Evolutionary conservation across 2,113 vertebrate species (phyloP).

Genomic region (Pterocles orientalis): DNA sequence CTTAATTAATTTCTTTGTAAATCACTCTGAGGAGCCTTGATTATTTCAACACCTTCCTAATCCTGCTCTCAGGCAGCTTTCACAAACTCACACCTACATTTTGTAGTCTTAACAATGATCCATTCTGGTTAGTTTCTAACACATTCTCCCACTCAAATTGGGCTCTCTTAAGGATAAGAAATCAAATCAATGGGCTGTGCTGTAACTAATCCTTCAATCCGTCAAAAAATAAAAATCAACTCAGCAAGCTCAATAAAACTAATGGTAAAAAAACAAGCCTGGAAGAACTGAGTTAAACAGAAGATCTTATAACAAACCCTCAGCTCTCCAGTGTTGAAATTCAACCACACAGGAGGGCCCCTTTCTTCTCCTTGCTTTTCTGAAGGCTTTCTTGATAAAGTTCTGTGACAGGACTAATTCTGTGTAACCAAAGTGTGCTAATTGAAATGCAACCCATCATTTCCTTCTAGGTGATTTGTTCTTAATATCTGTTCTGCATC

Average conservation of each 20-base stretch:
- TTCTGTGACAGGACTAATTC: constrained; percentile 43
- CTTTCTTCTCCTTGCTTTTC: neutral
- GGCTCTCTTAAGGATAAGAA: constrained; percentile 25
- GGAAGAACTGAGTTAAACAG: constrained; percentile 36
- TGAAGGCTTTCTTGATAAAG: constrained; percentile 3
- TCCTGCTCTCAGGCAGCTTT: neutral
- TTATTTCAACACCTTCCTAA: constrained; percentile 55
- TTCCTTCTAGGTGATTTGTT: constrained; percentile 58
- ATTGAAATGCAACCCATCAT: constrained; percentile 53
- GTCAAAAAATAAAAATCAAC: constrained; percentile 48
- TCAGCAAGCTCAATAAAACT: constrained; percentile 29
- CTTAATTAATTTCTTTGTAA: constrained; percentile 56
- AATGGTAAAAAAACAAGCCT: neutral
- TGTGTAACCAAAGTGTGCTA: constrained; percentile 13
- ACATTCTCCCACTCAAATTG: constrained; percentile 28
- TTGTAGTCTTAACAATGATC: constrained; percentile 30
- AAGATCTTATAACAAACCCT: constrained; percentile 36
- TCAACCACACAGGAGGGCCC: constrained; percentile 20
- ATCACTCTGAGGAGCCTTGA: constrained; percentile 22
- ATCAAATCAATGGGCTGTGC: constrained; percentile 38
- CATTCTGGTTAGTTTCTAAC: constrained; percentile 31
- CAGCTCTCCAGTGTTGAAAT: neutral
- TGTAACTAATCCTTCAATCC: constrained; percentile 44
- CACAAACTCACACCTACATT: constrained; percentile 45
- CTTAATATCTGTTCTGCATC: constrained; percentile 32